A percentile compares a stretch with the other conserved stretches of the same genome.
These are phyloP conservation scores for Zosterops hypoxanthus DNA, from an alignment of 2,113 vertebrate species.

Conservation along the genomic window DNA sequence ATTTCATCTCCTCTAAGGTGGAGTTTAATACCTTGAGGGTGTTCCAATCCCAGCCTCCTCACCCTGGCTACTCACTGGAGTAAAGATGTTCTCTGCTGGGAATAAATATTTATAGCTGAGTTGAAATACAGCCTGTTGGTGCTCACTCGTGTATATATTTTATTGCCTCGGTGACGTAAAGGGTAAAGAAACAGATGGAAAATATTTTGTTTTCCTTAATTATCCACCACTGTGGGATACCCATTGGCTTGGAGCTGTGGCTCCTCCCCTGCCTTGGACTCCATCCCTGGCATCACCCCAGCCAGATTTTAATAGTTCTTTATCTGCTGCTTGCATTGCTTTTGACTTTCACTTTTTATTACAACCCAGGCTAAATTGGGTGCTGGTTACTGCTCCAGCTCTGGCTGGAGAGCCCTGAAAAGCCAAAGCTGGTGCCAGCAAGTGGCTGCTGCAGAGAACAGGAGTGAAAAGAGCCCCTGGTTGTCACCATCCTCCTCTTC, in stretches of 20 bases:
- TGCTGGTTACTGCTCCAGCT: conserved; percentile 9
- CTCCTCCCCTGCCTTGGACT: conserved; percentile 22
- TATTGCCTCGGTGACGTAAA: conserved; percentile 7
- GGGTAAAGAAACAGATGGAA: conserved; percentile 31
- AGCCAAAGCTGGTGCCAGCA: neutral
- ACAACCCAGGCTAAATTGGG: conserved; percentile 40
- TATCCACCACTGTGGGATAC: neutral
- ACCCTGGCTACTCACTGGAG: neutral
- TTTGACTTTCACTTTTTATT: conserved; percentile 59
- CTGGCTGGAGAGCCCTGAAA: neutral
- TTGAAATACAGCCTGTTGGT: conserved; percentile 9
- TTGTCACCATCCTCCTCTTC: neutral
- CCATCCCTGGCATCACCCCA: conserved; percentile 27
- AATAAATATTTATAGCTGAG: neutral
- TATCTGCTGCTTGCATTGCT: conserved; percentile 26
- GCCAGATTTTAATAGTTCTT: conserved; percentile 39
- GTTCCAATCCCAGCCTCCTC: neutral
- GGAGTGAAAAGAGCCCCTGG: neutral
- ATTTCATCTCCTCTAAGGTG: neutral
- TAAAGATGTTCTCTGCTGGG: neutral
- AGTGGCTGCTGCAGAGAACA: neutral
- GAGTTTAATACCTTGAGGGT: neutral
- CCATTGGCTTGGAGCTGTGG: neutral
- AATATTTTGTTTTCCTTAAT: conserved; percentile 52
- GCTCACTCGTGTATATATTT: conserved; percentile 11